Evolutionary conservation across 1,140 invertebrate species (phyloP).

Genomic region (Aradophagus sp.): DNA sequence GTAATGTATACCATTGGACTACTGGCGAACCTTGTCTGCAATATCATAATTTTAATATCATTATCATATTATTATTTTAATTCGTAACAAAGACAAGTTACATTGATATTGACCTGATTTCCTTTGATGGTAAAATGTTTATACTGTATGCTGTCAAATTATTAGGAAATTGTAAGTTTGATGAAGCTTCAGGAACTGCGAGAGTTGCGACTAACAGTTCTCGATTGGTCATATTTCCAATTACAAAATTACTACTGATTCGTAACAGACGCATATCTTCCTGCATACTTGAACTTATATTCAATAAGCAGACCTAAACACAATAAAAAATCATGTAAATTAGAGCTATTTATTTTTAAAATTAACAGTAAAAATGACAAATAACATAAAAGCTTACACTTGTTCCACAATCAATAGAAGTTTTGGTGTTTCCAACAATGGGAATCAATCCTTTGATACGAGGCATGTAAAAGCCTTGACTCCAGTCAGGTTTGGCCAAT

Average conservation of each 20-base stretch:
- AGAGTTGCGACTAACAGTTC: slow-evolving; percentile 75
- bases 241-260: slow-evolving; percentile 76
- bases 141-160: slow-evolving; percentile 68
- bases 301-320: slow-evolving; percentile 73
- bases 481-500: slow-evolving; percentile 75
- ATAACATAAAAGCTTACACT: slow-evolving; percentile 61
- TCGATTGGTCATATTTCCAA: slow-evolving; percentile 75
- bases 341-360: slow-evolving; percentile 14
- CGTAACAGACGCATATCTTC: slow-evolving; percentile 76
- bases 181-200: slow-evolving; percentile 69
- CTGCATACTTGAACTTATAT: slow-evolving; percentile 73
- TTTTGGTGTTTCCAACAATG: slow-evolving; percentile 75
- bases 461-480: slow-evolving; percentile 78
- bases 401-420: slow-evolving; percentile 72
- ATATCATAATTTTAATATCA: slow-evolving; percentile 41
- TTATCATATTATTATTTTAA: not conserved
- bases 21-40: slow-evolving; percentile 74
- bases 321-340: slow-evolving; percentile 8
- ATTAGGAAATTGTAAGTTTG: slow-evolving; percentile 64
- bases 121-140: slow-evolving; percentile 67
- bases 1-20: slow-evolving; percentile 72
- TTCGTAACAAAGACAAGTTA: not conserved
- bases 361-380: slow-evolving; percentile 3
- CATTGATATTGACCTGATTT: slow-evolving; percentile 64
- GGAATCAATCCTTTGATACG: slow-evolving; percentile 77